Evolutionary conservation across 1,140 invertebrate genomes (phyloP).

Genomic region (Drosophila burlai): DNA sequence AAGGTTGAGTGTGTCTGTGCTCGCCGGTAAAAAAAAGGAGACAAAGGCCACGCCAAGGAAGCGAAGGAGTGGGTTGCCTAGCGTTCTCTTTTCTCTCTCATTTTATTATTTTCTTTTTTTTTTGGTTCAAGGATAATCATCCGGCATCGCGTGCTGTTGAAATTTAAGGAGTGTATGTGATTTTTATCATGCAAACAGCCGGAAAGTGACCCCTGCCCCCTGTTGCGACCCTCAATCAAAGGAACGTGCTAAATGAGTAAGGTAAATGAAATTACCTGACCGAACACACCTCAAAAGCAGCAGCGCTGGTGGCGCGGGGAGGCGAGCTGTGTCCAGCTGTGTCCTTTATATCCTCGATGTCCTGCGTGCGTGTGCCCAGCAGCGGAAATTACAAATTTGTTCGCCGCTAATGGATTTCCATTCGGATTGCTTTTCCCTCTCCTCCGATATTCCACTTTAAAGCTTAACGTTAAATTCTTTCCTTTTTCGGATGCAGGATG

Average conservation of each 20-base stretch:
- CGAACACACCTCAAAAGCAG: conserved; percentile 74
- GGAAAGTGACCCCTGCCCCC: conserved; percentile 63
- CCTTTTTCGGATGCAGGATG: conserved; percentile 8
- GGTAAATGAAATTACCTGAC: conserved; percentile 81
- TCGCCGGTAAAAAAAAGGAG: conserved; percentile 37
- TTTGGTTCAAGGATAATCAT: conserved; percentile 84
- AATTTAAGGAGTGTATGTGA: conserved; percentile 85
- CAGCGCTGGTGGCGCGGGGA: conserved; percentile 17
- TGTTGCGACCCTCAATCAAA: conserved; percentile 24
- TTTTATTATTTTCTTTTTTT: conserved; percentile 33
- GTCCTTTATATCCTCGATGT: conserved; percentile 47
- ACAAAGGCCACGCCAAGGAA: conserved; percentile 49
- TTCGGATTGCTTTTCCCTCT: conserved; percentile 70
- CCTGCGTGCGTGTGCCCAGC: conserved; percentile 60
- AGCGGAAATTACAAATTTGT: conserved; percentile 85
- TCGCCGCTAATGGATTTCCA: conserved; percentile 78
- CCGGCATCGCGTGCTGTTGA: conserved; percentile 81
- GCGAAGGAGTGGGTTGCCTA: conserved; percentile 21
- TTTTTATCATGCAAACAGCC: conserved; percentile 85
- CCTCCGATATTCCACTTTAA: conserved; percentile 16
- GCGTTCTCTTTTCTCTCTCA: not conserved
- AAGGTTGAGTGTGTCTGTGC: conserved; percentile 71
- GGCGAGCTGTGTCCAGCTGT: conserved; percentile 46
- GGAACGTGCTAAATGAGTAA: conserved; percentile 81
- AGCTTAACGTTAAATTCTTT: conserved; percentile 19